These are phyloP conservation scores for Myanophis thanlyinensis DNA, from an alignment of 2,113 vertebrate genomes.

Conservation along the genomic window DNA sequence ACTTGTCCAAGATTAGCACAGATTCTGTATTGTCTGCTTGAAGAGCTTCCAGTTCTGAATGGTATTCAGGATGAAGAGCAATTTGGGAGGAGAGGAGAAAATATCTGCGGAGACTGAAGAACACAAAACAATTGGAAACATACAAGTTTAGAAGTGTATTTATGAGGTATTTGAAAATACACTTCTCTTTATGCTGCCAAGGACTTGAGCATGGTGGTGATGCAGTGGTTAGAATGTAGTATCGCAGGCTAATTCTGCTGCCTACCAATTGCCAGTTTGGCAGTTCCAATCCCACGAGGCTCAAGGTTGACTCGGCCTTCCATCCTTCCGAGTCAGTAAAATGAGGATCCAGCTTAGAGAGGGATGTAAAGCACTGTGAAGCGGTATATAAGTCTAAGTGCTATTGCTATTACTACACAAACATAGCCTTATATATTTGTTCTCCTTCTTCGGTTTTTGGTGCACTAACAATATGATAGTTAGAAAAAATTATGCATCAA, in stretches of 20 bases:
- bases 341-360: not conserved
- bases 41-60: constrained; percentile 84
- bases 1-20: constrained; percentile 87
- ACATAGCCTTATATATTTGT: fast-evolving
- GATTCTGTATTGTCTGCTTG: constrained; percentile 88
- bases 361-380: not conserved
- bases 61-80: constrained; percentile 88
- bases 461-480: not conserved
- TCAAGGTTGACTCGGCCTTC: not conserved
- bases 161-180: not conserved
- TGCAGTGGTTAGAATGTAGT: not conserved
- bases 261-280: not conserved
- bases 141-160: not conserved
- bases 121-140: constrained; percentile 10
- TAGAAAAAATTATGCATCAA: not conserved
- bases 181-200: not conserved
- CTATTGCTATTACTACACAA: not conserved
- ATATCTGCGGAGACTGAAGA: constrained; percentile 80
- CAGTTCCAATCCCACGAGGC: not conserved
- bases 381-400: not conserved
- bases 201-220: not conserved
- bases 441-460: not conserved
- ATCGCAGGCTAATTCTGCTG: not conserved
- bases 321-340: not conserved
- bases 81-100: constrained; percentile 92